Evolutionary conservation across 2,113 vertebrate genomes (phyloP), one percentile per base, ranked within the genome.

Genomic region (Cryptomyrus ogoouensis): DNA sequence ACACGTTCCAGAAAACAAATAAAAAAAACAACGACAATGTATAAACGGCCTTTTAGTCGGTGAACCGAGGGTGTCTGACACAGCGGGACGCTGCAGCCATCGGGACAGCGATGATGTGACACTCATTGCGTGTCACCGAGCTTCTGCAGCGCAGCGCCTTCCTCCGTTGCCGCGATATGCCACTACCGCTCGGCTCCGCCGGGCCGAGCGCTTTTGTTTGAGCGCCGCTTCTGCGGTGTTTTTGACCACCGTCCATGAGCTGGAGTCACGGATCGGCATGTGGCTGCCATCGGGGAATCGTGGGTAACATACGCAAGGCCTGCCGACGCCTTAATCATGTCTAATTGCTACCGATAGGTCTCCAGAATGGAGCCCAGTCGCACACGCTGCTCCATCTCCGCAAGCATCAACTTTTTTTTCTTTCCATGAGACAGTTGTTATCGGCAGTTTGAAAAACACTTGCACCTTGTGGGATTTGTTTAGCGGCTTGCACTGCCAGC

Each of bases 371-470:
- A 66, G 44, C 31, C 66, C 88, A 42, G n/a, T 62, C 80, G 70
- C 62, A 53, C 86, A 52, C 17, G 56, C 56, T 86, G 56, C 24
- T 56, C 52, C 27, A 27, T 44, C 50, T 83, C 35, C 19, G 24
- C 74, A 27, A 35, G 74, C 31, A 17, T 80, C 35, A 80, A 42
- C 74, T 56, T 83, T 89, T 83, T 74, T 88, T 52, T 3, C 44
- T 46, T 44, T 91, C 70, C 88, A 89, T n/a, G 58, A 89, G 83
- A 89, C 88, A 86, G 90, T 90, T 89, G 88, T 90, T 91, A 89
- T 80, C 83, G 83, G 56, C 80, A 86, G 77, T 62, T 89, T 89
- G 90, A 91, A 89, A 53, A 83, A 74, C 90, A 77, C 27, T 89
- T 58, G 44, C 58, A 86, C 83, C 88, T 86, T 86, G 52, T 66